Conservation (phyloP, 2,888 invertebrate species). For the Ganaspis brasiliensis region DNA sequence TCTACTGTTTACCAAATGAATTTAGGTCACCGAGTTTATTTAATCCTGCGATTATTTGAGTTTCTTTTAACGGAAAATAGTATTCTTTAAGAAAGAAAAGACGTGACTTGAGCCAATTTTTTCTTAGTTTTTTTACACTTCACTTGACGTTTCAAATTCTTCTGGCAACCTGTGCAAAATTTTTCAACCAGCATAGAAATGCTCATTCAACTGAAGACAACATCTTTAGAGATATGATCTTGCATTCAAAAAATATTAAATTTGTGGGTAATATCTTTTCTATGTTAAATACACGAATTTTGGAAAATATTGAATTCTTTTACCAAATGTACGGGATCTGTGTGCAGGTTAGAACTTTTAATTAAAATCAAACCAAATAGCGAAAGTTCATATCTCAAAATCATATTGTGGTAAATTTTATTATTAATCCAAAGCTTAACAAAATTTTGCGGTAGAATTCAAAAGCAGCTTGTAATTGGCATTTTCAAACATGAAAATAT, state of each 20-base stretch:
- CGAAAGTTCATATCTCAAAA: too few species aligned
- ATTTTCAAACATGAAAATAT: too few species aligned
- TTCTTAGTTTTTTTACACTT: slow-evolving; percentile 14
- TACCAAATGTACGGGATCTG: too few species aligned
- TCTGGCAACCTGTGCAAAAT: slow-evolving; percentile 18
- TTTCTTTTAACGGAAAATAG: slow-evolving; percentile 1
- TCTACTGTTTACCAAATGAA: slow-evolving; percentile 11
- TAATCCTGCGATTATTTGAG: background rate
- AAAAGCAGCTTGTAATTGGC: too few species aligned
- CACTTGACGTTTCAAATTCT: slow-evolving; percentile 26
- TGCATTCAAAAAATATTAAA: background rate
- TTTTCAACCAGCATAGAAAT: background rate
- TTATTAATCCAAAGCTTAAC: too few species aligned
- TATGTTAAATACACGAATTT: too few species aligned
- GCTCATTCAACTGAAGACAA: background rate
- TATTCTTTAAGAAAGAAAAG: background rate
- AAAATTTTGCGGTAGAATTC: too few species aligned
- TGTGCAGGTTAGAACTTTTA: too few species aligned
- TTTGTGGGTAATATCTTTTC: too few species aligned
- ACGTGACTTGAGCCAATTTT: slow-evolving; percentile 15
- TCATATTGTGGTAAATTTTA: too few species aligned
- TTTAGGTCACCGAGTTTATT: slow-evolving; percentile 8
- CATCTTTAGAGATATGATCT: background rate
- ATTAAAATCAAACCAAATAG: too few species aligned
- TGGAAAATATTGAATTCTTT: too few species aligned